These are phyloP conservation scores for Pelmatolapia mariae DNA, from an alignment of 2,113 vertebrate species.

Conservation along the genomic window DNA sequence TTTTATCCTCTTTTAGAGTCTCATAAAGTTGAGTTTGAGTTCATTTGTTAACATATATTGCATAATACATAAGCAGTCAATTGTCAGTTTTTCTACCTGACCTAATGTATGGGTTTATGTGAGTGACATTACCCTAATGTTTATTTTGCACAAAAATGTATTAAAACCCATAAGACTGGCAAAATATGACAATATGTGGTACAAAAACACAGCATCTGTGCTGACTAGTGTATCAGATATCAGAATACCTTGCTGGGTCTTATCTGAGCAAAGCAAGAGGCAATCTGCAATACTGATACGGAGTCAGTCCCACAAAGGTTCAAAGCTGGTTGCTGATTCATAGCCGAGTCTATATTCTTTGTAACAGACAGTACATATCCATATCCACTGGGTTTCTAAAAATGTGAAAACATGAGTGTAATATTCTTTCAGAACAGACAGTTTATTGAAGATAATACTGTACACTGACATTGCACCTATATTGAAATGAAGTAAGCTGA, in stretches of 20 bases:
- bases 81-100: not conserved
- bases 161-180: not conserved
- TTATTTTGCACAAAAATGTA: not conserved
- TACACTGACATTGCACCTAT: conserved; percentile 14
- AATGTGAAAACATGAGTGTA: conserved; percentile 19
- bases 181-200: not conserved
- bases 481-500: conserved; percentile 6
- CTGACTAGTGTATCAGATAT: conserved; percentile 9
- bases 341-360: not conserved
- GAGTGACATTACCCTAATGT: not conserved
- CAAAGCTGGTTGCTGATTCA: conserved; percentile 37
- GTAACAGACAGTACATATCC: not conserved
- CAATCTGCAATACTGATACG: conserved; percentile 22
- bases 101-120: not conserved
- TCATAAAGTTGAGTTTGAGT: not conserved
- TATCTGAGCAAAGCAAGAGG: conserved; percentile 31
- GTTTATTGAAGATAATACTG: conserved; percentile 39
- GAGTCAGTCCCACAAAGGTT: conserved; percentile 15
- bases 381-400: not conserved
- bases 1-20: not conserved
- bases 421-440: conserved; percentile 28
- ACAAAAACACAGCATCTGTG: not conserved
- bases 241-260: conserved; percentile 14
- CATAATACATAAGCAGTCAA: not conserved
- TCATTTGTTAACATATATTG: not conserved